These are phyloP conservation scores for Agrochola circellaris DNA, from an alignment of 2,888 invertebrate genomes.

Conservation along the genomic window DNA sequence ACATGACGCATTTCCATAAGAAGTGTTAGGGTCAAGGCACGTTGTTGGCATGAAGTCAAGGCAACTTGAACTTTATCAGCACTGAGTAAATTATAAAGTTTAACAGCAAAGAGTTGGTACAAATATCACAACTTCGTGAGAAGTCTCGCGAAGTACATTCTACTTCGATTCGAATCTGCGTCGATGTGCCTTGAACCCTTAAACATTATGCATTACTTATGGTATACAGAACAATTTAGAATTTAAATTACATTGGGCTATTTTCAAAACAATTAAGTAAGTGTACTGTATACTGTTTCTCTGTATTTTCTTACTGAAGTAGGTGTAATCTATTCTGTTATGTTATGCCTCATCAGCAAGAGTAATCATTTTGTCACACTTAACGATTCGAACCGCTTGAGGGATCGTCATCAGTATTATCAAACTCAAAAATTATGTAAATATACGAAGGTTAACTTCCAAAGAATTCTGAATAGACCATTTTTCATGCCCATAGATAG, in stretches of 20 bases:
- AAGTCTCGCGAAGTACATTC: slow-evolving; percentile 11
- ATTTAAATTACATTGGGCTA: slow-evolving; percentile 8
- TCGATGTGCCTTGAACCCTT: slow-evolving; percentile 26
- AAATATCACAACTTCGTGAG: slow-evolving; percentile 2
- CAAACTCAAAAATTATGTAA: slow-evolving; percentile 35
- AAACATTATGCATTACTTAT: slow-evolving; percentile 17
- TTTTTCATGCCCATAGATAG: slow-evolving; percentile 21
- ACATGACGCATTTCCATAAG: not conserved
- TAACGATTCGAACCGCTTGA: slow-evolving; percentile 31
- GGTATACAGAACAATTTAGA: not conserved
- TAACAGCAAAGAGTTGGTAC: not conserved
- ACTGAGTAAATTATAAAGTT: slow-evolving; percentile 1
- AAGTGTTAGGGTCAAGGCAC: slow-evolving; percentile 24
- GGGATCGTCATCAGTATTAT: not conserved
- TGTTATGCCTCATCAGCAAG: not conserved
- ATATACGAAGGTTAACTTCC: slow-evolving; percentile 37
- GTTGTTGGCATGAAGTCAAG: not conserved
- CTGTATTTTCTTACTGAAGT: not conserved
- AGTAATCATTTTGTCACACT: slow-evolving; percentile 15
- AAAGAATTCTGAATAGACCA: not conserved
- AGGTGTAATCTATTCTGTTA: not conserved
- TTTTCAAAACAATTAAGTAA: slow-evolving; percentile 1
- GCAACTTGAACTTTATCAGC: slow-evolving; percentile 20
- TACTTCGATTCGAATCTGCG: slow-evolving; percentile 27
- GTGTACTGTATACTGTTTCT: not conserved